These are phyloP conservation scores for Paracentrotus lividus DNA, from an alignment of 53 echinoderm and acorn worm genomes.

Conservation along the genomic window DNA sequence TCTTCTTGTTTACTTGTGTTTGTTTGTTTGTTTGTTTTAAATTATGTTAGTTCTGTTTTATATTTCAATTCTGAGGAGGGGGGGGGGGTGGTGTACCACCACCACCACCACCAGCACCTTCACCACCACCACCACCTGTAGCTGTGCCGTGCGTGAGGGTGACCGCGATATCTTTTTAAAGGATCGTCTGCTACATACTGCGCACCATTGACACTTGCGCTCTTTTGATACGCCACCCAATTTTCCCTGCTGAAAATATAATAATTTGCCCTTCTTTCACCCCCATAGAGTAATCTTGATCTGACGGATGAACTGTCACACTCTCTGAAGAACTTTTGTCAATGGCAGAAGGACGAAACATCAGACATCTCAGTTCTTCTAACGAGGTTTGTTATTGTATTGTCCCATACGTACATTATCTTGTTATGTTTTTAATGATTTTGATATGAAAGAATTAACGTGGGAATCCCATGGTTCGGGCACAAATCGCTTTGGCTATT, in stretches of 20 bases:
- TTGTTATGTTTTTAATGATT: not conserved
- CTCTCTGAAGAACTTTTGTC: slow-evolving; percentile 83
- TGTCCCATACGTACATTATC: not conserved
- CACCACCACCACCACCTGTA: not conserved
- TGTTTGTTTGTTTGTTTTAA: too few species aligned
- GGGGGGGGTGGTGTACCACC: too few species aligned
- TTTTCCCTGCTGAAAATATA: not conserved
- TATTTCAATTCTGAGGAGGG: too few species aligned
- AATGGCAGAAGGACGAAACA: slow-evolving; percentile 78
- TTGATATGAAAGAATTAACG: too few species aligned
- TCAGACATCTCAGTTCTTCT: slow-evolving; percentile 86
- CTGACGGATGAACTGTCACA: slow-evolving; percentile 79
- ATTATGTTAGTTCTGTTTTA: too few species aligned
- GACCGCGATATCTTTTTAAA: not conserved
- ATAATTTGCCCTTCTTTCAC: not conserved
- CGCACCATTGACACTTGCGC: not conserved
- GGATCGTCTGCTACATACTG: not conserved
- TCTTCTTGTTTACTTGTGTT: too few species aligned
- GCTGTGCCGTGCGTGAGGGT: not conserved
- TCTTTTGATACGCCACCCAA: too few species aligned
- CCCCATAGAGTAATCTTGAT: slow-evolving; percentile 73
- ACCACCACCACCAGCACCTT: not conserved
- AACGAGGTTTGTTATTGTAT: slow-evolving; percentile 63
- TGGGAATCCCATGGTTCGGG: too few species aligned
- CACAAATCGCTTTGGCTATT: too few species aligned